phyloP scores from a whole-genome alignment of 1,140 invertebrate genomes.

The Drosophila nasuta region DNA sequence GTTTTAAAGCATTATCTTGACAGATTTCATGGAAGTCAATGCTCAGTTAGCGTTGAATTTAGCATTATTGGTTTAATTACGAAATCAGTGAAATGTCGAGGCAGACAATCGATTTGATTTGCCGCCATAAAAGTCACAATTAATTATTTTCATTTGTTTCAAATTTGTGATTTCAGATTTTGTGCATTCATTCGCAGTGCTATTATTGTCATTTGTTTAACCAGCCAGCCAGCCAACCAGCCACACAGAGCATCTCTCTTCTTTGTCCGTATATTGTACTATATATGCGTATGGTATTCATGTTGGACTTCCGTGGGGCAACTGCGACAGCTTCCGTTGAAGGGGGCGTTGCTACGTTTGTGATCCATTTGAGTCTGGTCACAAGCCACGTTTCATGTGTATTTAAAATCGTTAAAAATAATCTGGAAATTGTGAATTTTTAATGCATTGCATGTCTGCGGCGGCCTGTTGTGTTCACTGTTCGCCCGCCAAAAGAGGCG shows the following conservation, averaged over 20 bases:
- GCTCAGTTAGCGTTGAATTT: too few species aligned
- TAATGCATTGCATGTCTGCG: slow-evolving; percentile 77
- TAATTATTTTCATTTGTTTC: slow-evolving; percentile 61
- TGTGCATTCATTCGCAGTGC: slow-evolving; percentile 1
- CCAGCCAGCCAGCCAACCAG: neutral
- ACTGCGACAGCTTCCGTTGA: slow-evolving; percentile 46
- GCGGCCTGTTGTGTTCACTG: slow-evolving; percentile 30
- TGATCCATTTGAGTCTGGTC: slow-evolving; percentile 69
- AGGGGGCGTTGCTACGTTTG: slow-evolving; percentile 37
- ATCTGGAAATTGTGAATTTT: slow-evolving; percentile 82
- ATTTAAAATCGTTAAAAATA: slow-evolving; percentile 83
- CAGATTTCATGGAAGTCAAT: too few species aligned
- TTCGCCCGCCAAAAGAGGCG: slow-evolving; percentile 37
- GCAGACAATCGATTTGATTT: neutral
- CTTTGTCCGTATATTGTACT: neutral
- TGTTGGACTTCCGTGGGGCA: slow-evolving; percentile 48
- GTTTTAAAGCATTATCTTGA: too few species aligned
- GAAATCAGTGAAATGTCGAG: neutral
- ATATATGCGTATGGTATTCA: neutral
- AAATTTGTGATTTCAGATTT: slow-evolving; percentile 51
- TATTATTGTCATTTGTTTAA: slow-evolving; percentile 9
- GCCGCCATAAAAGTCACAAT: slow-evolving; percentile 19
- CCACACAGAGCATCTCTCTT: neutral
- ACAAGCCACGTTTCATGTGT: slow-evolving; percentile 63
- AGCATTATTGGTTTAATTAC: neutral